Conservation (phyloP, 2,888 invertebrate species). For the Didymodactylos carnosus region DNA sequence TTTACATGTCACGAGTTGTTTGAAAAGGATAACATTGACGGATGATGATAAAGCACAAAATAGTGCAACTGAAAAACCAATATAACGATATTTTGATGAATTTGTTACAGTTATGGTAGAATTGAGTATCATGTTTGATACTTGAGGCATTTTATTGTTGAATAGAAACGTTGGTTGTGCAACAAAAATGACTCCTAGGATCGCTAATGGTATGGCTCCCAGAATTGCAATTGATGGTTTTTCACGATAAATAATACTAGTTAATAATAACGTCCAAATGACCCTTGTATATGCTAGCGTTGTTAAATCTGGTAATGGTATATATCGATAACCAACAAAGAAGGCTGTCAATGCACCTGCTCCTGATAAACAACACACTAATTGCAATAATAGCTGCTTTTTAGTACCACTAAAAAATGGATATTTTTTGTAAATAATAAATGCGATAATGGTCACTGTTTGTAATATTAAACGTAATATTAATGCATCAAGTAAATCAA, state of each 20-base stretch:
- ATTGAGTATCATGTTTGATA: too few relatives aligned
- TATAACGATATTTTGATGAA: not conserved
- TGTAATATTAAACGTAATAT: not conserved
- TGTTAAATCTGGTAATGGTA: not conserved
- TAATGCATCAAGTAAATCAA: not conserved
- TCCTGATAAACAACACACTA: not conserved
- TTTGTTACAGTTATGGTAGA: too few relatives aligned
- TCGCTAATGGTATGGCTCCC: not conserved
- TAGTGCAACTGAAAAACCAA: not conserved
- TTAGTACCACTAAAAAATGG: not conserved
- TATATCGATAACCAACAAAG: not conserved
- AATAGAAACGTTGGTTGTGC: not conserved
- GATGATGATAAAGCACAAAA: not conserved
- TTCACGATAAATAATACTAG: not conserved
- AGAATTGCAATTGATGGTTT: not conserved
- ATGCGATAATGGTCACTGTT: not conserved
- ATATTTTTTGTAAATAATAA: not conserved
- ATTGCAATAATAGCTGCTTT: not conserved
- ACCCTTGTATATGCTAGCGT: not conserved
- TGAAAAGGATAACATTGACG: not conserved
- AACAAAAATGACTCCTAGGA: not conserved
- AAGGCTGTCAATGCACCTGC: not conserved
- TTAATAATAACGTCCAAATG: not conserved
- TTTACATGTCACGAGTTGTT: not conserved
- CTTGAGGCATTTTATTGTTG: too few relatives aligned